Evolutionary conservation across 1,140 invertebrate genomes (phyloP).

Genomic region (Diorhabda sublineata): DNA sequence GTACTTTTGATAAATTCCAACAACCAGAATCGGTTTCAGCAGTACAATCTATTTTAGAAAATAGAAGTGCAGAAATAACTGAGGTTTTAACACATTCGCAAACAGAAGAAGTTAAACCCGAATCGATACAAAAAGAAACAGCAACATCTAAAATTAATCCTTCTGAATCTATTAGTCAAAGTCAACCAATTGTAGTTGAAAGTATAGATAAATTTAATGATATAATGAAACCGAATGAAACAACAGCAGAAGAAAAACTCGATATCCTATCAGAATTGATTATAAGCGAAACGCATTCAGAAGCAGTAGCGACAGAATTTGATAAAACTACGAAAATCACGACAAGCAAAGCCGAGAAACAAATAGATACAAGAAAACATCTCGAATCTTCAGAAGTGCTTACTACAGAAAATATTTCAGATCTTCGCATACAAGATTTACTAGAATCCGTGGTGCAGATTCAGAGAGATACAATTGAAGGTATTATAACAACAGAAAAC

Average conservation of each 20-base stretch:
- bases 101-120: constrained; percentile 23
- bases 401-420: constrained; percentile 29
- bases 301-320: constrained; percentile 47
- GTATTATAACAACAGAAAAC: constrained; percentile 50
- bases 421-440: constrained; percentile 31
- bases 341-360: constrained; percentile 39
- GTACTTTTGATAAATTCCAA: constrained; percentile 33
- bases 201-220: constrained; percentile 37
- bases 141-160: constrained; percentile 30
- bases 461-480: constrained; percentile 50
- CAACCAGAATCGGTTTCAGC: constrained; percentile 42
- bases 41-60: constrained; percentile 34
- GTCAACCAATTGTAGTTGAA: constrained; percentile 37
- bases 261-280: constrained; percentile 48
- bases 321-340: constrained; percentile 36
- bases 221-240: constrained; percentile 36
- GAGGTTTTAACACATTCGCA: constrained; percentile 42
- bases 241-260: constrained; percentile 46
- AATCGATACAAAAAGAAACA: constrained; percentile 28
- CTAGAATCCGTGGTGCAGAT: constrained; percentile 44
- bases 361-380: constrained; percentile 35
- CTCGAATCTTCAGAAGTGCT: constrained; percentile 34
- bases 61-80: constrained; percentile 46
- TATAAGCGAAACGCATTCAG: constrained; percentile 47
- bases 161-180: constrained; percentile 32